phyloP scores from a whole-genome alignment of 1,140 invertebrate species.

The Copidosoma floridanum region DNA sequence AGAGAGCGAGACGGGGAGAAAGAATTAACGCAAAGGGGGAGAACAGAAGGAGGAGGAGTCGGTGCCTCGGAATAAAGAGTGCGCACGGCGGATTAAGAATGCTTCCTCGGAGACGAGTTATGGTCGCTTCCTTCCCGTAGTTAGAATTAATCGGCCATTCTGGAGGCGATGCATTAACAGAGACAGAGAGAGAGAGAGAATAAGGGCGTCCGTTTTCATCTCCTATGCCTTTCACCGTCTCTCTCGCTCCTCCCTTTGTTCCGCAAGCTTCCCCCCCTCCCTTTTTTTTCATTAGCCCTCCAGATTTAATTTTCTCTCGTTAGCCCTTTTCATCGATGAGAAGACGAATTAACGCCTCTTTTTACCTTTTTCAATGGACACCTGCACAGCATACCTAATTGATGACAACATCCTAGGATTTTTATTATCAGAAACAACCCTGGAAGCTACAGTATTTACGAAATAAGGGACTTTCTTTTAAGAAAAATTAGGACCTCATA shows the following conservation, averaged over 20 bases:
- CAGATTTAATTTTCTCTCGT: background rate
- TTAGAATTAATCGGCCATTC: conserved; percentile 56
- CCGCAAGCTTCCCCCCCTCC: conserved; percentile 27
- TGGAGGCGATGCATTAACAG: conserved; percentile 53
- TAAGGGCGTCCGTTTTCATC: no score
- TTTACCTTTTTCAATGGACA: conserved; percentile 3
- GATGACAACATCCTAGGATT: no score
- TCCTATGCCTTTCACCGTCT: conserved; percentile 8
- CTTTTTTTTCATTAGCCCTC: background rate
- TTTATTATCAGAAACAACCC: no score
- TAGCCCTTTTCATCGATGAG: background rate
- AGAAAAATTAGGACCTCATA: no score
- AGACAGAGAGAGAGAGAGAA: conserved; percentile 38
- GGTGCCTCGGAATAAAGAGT: conserved; percentile 51
- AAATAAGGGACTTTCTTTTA: no score
- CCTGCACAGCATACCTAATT: conserved; percentile 20
- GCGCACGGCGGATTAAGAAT: conserved; percentile 53
- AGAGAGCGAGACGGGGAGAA: conserved; percentile 16
- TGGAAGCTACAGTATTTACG: no score
- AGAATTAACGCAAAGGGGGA: background rate
- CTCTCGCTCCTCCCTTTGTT: no score
- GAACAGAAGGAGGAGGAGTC: conserved; percentile 5
- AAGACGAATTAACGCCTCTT: background rate
- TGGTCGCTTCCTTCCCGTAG: conserved; percentile 55
- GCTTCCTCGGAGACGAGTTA: conserved; percentile 56